Conservation (phyloP, 1,140 invertebrate species). For the Chionoecetes opilio region DNA sequence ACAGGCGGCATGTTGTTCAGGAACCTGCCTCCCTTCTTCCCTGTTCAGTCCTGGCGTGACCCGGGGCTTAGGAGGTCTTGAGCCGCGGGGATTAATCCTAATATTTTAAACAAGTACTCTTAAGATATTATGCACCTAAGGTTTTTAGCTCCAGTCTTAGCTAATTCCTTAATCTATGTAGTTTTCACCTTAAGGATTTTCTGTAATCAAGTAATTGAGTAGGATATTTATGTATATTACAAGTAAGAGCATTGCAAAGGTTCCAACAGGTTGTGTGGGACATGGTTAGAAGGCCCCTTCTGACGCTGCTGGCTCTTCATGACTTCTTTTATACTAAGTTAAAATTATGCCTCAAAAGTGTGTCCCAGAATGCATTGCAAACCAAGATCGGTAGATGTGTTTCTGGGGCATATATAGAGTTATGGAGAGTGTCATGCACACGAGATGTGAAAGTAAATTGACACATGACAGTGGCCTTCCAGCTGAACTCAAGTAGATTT, state of each 20-base stretch:
- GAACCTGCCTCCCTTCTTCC: not conserved
- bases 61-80: not conserved
- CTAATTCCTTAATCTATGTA: constrained; percentile 51
- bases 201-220: constrained; percentile 62
- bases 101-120: not conserved
- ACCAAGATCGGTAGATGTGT: not conserved
- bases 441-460: not conserved
- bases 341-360: not conserved
- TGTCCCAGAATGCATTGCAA: not conserved
- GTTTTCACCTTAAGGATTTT: constrained; percentile 63
- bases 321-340: not conserved
- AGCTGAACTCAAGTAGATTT: not conserved
- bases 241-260: constrained; percentile 43
- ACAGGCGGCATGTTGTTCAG: not conserved
- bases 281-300: not conserved
- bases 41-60: not conserved
- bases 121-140: constrained; percentile 53
- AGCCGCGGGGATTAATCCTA: not conserved
- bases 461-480: not conserved
- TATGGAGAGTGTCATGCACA: not conserved
- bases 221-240: constrained; percentile 65
- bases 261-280: not conserved
- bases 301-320: not conserved
- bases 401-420: not conserved
- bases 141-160: constrained; percentile 27